phyloP scores from a whole-genome alignment of 2,113 vertebrate species.

The Leucoraja erinaceus region DNA sequence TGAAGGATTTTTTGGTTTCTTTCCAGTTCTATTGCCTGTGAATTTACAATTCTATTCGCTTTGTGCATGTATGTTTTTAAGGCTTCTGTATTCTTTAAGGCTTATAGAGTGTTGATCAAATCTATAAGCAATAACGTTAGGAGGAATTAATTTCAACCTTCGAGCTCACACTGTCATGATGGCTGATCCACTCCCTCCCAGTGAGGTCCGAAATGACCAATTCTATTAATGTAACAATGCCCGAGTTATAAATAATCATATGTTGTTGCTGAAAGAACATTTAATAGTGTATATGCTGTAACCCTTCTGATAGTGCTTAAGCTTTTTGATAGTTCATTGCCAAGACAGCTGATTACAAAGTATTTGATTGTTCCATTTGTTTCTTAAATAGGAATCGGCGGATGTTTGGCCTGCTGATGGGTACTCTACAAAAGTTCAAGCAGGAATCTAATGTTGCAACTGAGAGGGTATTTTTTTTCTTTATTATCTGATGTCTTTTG shows the following conservation, averaged over 20 bases:
- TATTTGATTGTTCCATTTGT: slow-evolving; percentile 9
- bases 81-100: neutral
- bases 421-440: slow-evolving; percentile 96
- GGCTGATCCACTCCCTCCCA: too few relatives aligned
- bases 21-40: neutral
- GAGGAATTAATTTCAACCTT: too few relatives aligned
- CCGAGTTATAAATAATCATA: neutral
- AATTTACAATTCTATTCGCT: neutral
- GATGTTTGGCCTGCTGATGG: slow-evolving; percentile 99
- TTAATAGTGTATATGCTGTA: neutral
- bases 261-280: neutral
- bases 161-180: too few relatives aligned
- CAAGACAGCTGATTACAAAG: neutral
- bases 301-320: neutral
- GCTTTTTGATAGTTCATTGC: neutral
- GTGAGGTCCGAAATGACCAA: too few relatives aligned
- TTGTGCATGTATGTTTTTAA: neutral
- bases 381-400: slow-evolving; percentile 79
- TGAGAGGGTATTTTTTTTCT: slow-evolving; percentile 69
- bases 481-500: slow-evolving; percentile 23
- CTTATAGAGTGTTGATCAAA: neutral
- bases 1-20: neutral
- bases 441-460: slow-evolving; percentile 91
- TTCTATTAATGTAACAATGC: too few relatives aligned
- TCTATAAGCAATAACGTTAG: too few relatives aligned